Evolutionary conservation across 1,140 invertebrate genomes (phyloP).

Genomic region (Grapholita molesta): DNA sequence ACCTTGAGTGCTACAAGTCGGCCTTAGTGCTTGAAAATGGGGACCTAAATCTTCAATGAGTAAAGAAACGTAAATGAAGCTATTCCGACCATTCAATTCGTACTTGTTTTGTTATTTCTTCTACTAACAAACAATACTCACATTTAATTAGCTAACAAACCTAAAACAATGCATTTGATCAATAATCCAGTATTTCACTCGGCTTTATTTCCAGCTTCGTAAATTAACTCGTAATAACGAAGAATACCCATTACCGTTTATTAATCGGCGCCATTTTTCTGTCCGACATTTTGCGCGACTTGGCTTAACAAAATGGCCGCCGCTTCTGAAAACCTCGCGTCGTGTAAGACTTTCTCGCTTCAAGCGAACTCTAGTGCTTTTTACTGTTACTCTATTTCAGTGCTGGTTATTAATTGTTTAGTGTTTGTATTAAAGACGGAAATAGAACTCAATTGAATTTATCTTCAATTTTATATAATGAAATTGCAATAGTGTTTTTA

Average conservation of each 20-base stretch:
- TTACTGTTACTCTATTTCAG: not conserved
- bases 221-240: not conserved
- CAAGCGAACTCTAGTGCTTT: not conserved
- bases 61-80: no score
- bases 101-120: no score
- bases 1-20: no score
- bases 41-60: no score
- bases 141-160: not conserved
- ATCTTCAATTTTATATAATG: not conserved
- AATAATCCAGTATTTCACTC: not conserved
- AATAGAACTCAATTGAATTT: not conserved
- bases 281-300: not conserved
- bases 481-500: not conserved
- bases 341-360: not conserved
- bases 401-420: not conserved
- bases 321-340: not conserved
- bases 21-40: no score
- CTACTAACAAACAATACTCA: not conserved
- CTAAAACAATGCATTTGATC: not conserved
- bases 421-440: not conserved
- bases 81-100: no score
- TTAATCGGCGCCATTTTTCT: not conserved
- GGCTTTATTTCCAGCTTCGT: not conserved
- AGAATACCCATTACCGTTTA: not conserved
- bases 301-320: not conserved